Percentiles rank a stretch among this genome's conserved stretches.
phyloP scores from a whole-genome alignment of 2,797 vertebrate species.

The Bufotes viridis region DNA sequence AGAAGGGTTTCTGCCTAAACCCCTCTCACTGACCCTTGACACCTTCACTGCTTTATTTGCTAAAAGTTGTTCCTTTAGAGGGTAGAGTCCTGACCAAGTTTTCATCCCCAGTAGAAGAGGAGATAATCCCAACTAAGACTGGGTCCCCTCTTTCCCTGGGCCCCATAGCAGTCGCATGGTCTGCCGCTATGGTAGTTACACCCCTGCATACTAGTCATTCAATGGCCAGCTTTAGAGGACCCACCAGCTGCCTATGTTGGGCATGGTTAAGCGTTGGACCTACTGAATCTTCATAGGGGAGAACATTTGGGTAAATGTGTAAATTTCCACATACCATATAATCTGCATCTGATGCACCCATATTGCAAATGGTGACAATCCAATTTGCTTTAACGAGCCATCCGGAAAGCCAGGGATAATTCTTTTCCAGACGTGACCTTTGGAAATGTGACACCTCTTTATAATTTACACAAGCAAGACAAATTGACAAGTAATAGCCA shows the following conservation, averaged over 20 bases:
- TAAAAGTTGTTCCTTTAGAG: too few relatives aligned
- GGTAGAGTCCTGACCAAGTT: too few relatives aligned
- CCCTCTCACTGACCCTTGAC: too few relatives aligned
- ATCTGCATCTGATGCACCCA: background rate
- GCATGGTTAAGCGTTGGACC: background rate
- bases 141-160: too few relatives aligned
- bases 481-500: constrained; percentile 35
- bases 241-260: background rate
- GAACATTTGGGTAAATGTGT: background rate
- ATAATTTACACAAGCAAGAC: constrained; percentile 17
- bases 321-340: background rate
- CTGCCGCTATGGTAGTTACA: too few relatives aligned
- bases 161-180: too few relatives aligned
- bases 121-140: too few relatives aligned
- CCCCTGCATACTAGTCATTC: background rate
- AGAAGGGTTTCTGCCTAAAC: too few relatives aligned
- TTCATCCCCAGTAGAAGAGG: too few relatives aligned
- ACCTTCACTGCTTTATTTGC: too few relatives aligned
- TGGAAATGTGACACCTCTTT: constrained; percentile 36
- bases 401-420: background rate
- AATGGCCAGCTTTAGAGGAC: background rate
- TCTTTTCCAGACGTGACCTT: constrained; percentile 27
- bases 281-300: background rate
- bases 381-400: constrained; percentile 25
- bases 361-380: background rate